A percentile compares a stretch with the other conserved stretches of the same genome.
phyloP scores from a whole-genome alignment of 2,113 vertebrate species.

The Gobio gobio region DNA sequence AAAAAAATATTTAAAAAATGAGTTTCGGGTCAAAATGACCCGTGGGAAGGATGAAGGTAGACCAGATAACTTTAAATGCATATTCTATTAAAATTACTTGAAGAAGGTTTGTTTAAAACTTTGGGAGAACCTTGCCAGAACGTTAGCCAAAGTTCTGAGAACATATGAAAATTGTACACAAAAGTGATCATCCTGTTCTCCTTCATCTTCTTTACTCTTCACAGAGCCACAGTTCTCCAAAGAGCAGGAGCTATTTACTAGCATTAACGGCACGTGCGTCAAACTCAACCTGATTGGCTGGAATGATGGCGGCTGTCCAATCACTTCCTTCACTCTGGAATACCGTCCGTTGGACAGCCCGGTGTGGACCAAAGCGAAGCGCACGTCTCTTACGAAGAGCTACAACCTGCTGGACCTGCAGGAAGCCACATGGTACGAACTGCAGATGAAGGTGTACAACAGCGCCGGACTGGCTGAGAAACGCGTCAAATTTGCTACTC shows the following conservation, averaged over 20 bases:
- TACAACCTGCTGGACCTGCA: constrained; percentile 86
- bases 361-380: constrained; percentile 84
- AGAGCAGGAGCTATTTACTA: constrained; percentile 87
- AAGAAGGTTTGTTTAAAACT: too few species aligned
- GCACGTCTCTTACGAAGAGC: constrained; percentile 85
- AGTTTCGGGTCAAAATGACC: too few species aligned
- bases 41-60: too few species aligned
- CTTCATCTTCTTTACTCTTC: not conserved
- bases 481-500: constrained; percentile 85
- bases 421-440: constrained; percentile 88
- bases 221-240: constrained; percentile 89
- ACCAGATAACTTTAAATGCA: too few species aligned
- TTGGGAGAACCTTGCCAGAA: too few species aligned
- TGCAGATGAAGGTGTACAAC: constrained; percentile 88
- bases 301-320: constrained; percentile 89
- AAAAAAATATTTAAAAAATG: too few species aligned
- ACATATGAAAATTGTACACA: not conserved
- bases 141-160: too few species aligned
- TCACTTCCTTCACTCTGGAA: constrained; percentile 86
- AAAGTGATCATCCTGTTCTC: not conserved
- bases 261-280: constrained; percentile 84
- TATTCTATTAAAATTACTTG: too few species aligned
- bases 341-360: constrained; percentile 84
- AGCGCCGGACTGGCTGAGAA: constrained; percentile 88
- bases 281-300: constrained; percentile 86